Conservation (phyloP, 1,140 invertebrate species). For the Eufriesea mexicana region DNA sequence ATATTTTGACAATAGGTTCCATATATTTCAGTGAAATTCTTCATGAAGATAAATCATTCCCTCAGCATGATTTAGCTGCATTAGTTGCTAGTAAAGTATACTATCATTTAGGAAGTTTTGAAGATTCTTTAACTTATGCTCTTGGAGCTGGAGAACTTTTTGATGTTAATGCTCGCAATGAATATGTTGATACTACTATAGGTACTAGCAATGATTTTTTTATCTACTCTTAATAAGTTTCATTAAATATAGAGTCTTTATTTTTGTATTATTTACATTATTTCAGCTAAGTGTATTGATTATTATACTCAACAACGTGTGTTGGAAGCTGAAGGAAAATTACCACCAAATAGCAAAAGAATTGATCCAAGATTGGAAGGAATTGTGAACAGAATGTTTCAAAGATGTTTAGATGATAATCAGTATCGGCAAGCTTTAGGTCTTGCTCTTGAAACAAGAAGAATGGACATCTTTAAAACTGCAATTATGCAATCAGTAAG, state of each 20-base stretch:
- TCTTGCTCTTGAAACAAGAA: constrained; percentile 95
- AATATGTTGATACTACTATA: constrained; percentile 98
- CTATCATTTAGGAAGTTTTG: constrained; percentile 98
- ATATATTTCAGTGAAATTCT: constrained; percentile 90
- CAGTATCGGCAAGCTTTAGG: constrained; percentile 97
- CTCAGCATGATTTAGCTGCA: constrained; percentile 95
- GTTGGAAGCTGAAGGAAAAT: constrained; percentile 85
- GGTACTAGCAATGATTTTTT: constrained; percentile 81
- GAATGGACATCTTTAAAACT: constrained; percentile 97
- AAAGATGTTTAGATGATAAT: constrained; percentile 95
- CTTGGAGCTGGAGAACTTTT: constrained; percentile 96
- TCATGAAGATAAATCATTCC: constrained; percentile 95
- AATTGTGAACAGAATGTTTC: constrained; percentile 98
- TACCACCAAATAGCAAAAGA: constrained; percentile 84
- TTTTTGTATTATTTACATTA: constrained; percentile 48
- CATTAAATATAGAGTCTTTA: constrained; percentile 17
- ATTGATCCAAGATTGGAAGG: constrained; percentile 95
- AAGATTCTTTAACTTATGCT: constrained; percentile 97
- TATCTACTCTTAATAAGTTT: constrained; percentile 12
- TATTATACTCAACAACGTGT: constrained; percentile 95
- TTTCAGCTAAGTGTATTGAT: constrained; percentile 95
- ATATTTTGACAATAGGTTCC: constrained; percentile 17
- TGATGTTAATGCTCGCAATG: constrained; percentile 95
- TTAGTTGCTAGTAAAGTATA: constrained; percentile 99
- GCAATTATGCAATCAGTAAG: constrained; percentile 93